Evolutionary conservation across 2,797 vertebrate species (phyloP), one percentile per base, ranked within the genome.

Genomic region (Gobionotothen gibberifrons): DNA sequence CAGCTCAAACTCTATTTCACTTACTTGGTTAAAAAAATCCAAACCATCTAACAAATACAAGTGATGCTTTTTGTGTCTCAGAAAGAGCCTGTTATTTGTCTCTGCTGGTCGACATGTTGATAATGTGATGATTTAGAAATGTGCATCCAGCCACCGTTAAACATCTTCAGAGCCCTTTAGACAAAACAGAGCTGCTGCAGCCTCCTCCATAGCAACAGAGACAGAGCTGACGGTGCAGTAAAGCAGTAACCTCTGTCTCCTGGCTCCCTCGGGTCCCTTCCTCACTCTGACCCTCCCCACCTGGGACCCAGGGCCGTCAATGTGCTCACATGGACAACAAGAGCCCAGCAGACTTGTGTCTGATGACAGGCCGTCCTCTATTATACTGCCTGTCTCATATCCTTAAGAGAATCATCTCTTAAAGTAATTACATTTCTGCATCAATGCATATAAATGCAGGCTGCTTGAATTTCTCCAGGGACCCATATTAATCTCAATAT

Each of bases 391-490:
- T 93, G 93, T 94, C 94, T 90, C 88, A 56, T 81, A 58, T 83
- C 88, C 90, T 94, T 93, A 93, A 92, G 92, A 93, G 91, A 94
- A 88, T 92, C 82, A 90, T 94, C 92, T 94, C 91, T 93, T 93
- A 90, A 89, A 80, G 92, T 95, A 95, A 95, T 95, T 95, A 95
- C 92, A 93, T 95, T 95, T 95, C 91, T 92, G 90, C 92, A 81
- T 83, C 93, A 90, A 87, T 93, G 93, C 92, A 92, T 94, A 93
- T 91, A 90, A 93, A 94, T 89, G 87, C 81, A 85, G 87, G 63
- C 79, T n/a, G 82, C 14, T 13, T 62, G 76, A 64, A 89, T 85
- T 91, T 90, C 93, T 94, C 92, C 52, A 49, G 93, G 92, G 93
- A 87, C 79, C 66, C 86, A 75, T 89, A 84, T 93, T 92, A 90